Evolutionary conservation across 2,888 invertebrate species (phyloP), one percentile per base, ranked within the genome.

Genomic region (Leptinotarsa haldemani): DNA sequence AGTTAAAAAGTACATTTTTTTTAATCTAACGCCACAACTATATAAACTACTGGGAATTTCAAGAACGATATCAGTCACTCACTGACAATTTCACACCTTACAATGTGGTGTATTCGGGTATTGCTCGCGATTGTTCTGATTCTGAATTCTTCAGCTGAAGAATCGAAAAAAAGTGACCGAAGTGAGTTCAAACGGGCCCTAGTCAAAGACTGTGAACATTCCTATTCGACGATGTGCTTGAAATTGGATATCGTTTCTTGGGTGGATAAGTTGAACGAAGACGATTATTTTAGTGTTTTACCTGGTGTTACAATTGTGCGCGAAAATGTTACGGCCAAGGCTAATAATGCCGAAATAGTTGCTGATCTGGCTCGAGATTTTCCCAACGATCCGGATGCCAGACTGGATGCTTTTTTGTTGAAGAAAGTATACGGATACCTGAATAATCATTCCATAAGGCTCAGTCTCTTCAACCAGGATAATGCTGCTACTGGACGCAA

Each of bases 171-270:
- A 50, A 70, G 71, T 66, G 48, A 74, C 20, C 65, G 58, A 48
- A 66, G 50, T 50, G 79, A 79, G 48, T 80, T 74, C 58, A 81
- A 81, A 50, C 75, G 75, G 63, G 75, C 84, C 4, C 81, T 87
- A 9, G 83, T 87, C 16, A 83, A 83, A 56, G 89, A 89, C 75
- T 92, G 92, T 83, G 88, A 88, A 70, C 88, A 88, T 30, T 86
- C 88, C 0, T 91, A 92, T 81, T 94, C 92, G 84, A 89, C 92
- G 30, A 93, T 93, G 84, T 95, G 95, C 82, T 86, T 94, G 40
- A 95, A 94, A 83, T 87, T 94, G 70, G 94, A 94, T 80, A 90
- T 93, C 56, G 90, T 94, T 0, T 92, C 93, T 3, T 91, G 94
- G 79, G 88, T 95, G 76, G 94, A 95, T 83, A 91, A 92, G 65